Evolutionary conservation across 2,113 vertebrate species (phyloP), one percentile per base, ranked within the genome.

Genomic region (Salvator merianae): DNA sequence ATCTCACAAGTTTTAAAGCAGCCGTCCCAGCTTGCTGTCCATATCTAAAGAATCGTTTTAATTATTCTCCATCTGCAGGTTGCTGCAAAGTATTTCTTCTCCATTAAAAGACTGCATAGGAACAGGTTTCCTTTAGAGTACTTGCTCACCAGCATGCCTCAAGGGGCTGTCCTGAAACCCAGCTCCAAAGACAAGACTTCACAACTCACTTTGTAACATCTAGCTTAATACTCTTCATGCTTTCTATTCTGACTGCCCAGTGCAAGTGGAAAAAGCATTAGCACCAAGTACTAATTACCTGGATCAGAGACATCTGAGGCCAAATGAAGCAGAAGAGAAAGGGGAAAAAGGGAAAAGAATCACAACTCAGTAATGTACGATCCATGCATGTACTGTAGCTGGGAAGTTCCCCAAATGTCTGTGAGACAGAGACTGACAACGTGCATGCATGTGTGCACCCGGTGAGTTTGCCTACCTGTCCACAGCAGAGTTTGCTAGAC

Each of bases 231-330:
- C 43, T 47, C 43, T 47, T 63, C n/a, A 38, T 63, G 18, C n/a
- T 50, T 78, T 2, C 53, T 63, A 7, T 3, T 28, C 79, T 66
- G 30, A 24, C 53, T 76, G 55, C 3, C 10, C 59, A 70, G 1
- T 13, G 78, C 18, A 78, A 32, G 82, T 3, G 13, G 74, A 73
- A 66, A 14, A 0, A 63, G 81, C n/a, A 78, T 80, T 38, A 77
- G 55, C 28, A 22, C 53, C 74, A 71, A 77, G 7, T 53, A 83
- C 81, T 79, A 69, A 40, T 97, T 97, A 97, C 96, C 96, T 97
- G 96, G 92, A 88, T 96, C 96, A 90, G 95, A 94, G 76, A 95
- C 96, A 3, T 97, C 96, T 97, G 95, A 92, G 34, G 92, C 95
- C 93, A 65, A 86, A 9, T 84, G 80, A 71, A 91, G 90, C 90